A percentile compares a stretch with the other conserved stretches of the same genome.
Evolutionary conservation across 2,113 vertebrate species (phyloP).

Genomic region (Crotophaga sulcirostris): DNA sequence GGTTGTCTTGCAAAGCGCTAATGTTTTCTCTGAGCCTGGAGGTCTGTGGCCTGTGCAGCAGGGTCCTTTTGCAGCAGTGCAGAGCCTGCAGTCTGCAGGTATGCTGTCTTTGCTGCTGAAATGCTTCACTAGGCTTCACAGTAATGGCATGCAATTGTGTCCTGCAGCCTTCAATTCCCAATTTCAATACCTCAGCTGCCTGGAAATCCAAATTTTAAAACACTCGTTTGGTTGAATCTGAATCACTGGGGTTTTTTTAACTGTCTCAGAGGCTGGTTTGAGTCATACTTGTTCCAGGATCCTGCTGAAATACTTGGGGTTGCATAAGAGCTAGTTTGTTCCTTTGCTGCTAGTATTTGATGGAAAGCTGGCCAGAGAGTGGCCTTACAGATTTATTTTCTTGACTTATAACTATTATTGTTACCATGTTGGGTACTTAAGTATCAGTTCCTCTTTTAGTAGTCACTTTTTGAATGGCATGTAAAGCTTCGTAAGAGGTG

Average conservation of each 20-base stretch:
- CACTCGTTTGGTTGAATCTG: not conserved
- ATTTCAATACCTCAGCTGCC: not conserved
- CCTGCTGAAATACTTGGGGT: not conserved
- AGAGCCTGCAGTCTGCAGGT: too few species aligned
- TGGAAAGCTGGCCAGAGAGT: not conserved
- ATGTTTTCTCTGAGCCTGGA: not conserved
- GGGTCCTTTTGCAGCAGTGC: accelerated
- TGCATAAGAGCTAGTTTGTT: not conserved
- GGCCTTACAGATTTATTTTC: not conserved
- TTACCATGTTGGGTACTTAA: not conserved
- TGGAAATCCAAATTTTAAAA: not conserved
- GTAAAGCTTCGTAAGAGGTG: accelerated
- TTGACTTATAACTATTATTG: not conserved
- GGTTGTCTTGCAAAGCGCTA: not conserved
- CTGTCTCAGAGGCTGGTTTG: not conserved
- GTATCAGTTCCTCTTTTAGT: not conserved
- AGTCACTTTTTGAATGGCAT: not conserved
- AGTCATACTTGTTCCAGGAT: not conserved
- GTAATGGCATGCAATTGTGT: accelerated
- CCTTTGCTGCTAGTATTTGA: not conserved
- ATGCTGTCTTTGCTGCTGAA: not conserved
- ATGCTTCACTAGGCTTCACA: accelerated
- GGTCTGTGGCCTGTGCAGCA: accelerated
- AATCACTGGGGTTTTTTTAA: not conserved
- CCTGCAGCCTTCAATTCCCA: not conserved